Base-by-base conservation (phyloP, 2,888 invertebrate genomes). In the Drosophila algonquin region DNA sequence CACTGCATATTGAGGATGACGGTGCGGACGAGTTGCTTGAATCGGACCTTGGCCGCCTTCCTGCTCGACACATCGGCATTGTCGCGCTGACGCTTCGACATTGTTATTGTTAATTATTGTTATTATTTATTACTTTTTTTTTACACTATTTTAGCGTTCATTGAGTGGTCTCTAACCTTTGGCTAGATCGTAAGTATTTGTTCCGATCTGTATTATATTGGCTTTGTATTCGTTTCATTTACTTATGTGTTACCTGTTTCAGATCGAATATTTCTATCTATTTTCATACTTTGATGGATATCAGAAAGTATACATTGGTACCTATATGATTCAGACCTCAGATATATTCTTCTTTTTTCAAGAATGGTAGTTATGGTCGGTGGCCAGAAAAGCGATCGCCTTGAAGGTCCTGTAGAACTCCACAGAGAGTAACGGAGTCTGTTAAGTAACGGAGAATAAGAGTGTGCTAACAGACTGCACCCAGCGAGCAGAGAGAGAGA, bases 1-100 rank as follows among this genome's bases (percentile, higher is more conserved):
- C 79, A 84, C 16, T 75, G 62, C 18, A 48, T 44, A n/a, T 82
- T 87, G 9, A 65, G 57, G 21, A 76, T 44, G 6, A 70, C 81
- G 12, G 56, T 32, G 6, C 74, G 73, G 1, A 84, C 61, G 14
- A 83, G 18, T 27, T 73, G 51, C 51, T 73, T 81, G n/a, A 82
- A 87, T 0, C 76, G 79, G 18, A 35, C 44, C 16, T 67, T 67
- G 12, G 65, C 65, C 2, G 18, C 44, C 50, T 27, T 67, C 12
- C 65, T 45, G 10, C 16, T 35, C 10, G 50, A 24, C 0, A 40
- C 54, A n/a, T 67, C 65, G 8, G 45, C 9, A 0, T 30, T 50
- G 0, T 67, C 65, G 4, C 67, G 65, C 35, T 67, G 65, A 1
- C 65, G 65, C 45, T 65, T 65, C 0, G 65, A 65, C 65, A 67